These are phyloP conservation scores for Camptogramma bilineatum DNA, from an alignment of 2,888 invertebrate species.

Conservation along the genomic window DNA sequence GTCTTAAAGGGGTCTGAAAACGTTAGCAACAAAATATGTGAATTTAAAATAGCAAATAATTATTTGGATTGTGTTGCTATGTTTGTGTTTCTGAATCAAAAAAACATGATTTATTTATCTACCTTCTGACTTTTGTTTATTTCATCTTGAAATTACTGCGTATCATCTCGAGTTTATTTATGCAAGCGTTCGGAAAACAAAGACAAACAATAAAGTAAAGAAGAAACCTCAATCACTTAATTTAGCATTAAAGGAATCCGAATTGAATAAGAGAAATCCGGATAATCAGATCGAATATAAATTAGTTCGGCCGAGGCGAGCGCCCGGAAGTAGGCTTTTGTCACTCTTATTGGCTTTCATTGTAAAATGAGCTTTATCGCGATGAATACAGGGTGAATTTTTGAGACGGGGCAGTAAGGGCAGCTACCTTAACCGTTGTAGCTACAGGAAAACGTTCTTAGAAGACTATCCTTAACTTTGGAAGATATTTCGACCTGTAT, in stretches of 20 bases:
- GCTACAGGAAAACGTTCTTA: no score
- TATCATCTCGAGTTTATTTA: slow-evolving; percentile 7
- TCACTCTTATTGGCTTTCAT: slow-evolving; percentile 19
- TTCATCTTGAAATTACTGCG: neutral
- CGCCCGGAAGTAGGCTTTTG: slow-evolving; percentile 43
- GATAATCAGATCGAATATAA: slow-evolving; percentile 69
- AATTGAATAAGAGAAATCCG: slow-evolving; percentile 65
- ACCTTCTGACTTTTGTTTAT: neutral
- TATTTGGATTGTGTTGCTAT: no score
- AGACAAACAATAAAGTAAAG: slow-evolving; percentile 26
- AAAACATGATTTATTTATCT: neutral
- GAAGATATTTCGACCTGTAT: no score
- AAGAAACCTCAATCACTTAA: slow-evolving; percentile 49
- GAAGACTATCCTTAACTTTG: no score
- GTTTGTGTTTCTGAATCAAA: neutral
- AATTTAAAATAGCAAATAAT: no score
- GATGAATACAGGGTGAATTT: neutral
- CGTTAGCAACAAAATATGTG: no score
- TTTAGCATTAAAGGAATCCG: slow-evolving; percentile 61
- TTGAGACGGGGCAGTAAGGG: no score
- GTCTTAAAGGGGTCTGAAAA: no score
- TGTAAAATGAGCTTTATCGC: slow-evolving; percentile 25
- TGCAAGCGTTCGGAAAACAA: slow-evolving; percentile 18
- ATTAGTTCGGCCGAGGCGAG: slow-evolving; percentile 56
- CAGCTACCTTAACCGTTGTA: no score